Percentiles rank a stretch among this genome's conserved stretches.
Evolutionary conservation across 2,888 invertebrate species (phyloP).

Genomic region (Caenorhabditis zanzibari): DNA sequence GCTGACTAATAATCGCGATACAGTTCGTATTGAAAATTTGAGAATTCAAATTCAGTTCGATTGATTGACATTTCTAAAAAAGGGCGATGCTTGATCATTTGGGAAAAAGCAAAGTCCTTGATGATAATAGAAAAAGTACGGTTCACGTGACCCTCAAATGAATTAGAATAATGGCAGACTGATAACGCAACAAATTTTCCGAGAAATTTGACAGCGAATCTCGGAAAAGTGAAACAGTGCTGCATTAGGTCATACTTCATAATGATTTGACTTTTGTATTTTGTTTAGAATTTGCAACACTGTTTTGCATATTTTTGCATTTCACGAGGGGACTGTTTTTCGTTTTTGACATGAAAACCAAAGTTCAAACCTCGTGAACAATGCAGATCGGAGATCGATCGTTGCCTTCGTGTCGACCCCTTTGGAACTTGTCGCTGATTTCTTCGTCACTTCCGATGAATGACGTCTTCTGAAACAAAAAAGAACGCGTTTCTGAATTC

Average conservation of each 20-base stretch:
- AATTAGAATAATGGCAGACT: slow-evolving; percentile 2
- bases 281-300: neutral
- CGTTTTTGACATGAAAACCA: neutral
- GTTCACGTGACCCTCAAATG: slow-evolving; percentile 37
- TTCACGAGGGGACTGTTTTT: neutral
- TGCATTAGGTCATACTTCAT: neutral
- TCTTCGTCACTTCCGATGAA: slow-evolving; percentile 26
- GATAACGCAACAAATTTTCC: slow-evolving; percentile 32
- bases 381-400: slow-evolving; percentile 44
- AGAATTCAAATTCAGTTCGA: neutral
- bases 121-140: slow-evolving; percentile 25
- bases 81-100: slow-evolving; percentile 24
- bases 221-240: slow-evolving; percentile 27
- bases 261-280: neutral
- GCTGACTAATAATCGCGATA: too few species aligned
- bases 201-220: slow-evolving; percentile 39
- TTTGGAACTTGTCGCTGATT: slow-evolving; percentile 28
- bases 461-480: slow-evolving; percentile 53
- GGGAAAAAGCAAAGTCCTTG: slow-evolving; percentile 28
- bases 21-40: neutral
- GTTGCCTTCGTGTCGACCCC: slow-evolving; percentile 11
- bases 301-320: neutral
- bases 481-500: slow-evolving; percentile 38
- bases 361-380: slow-evolving; percentile 44
- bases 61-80: slow-evolving; percentile 13